These are phyloP conservation scores for Phylloscopus collybita DNA, from an alignment of 2,797 vertebrate genomes.

Conservation along the genomic window DNA sequence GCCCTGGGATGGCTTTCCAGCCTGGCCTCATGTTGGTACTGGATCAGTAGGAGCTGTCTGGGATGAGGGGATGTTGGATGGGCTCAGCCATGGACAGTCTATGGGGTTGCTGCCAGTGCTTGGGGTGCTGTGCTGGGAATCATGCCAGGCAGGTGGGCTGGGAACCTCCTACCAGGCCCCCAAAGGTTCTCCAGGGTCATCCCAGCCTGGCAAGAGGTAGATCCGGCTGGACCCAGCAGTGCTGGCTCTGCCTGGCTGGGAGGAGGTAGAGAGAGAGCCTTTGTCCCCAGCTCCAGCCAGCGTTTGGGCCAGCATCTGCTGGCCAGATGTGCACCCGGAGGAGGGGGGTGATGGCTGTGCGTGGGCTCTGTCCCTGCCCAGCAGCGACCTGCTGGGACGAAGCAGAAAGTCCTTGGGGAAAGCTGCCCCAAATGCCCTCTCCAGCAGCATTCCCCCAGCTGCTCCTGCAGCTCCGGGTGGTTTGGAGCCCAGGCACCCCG, in stretches of 20 bases:
- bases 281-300: slow-evolving; percentile 21
- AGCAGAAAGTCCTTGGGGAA: not conserved
- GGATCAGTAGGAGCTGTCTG: not conserved
- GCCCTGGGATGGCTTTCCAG: not conserved
- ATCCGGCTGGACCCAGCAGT: accelerated
- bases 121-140: not conserved
- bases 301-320: slow-evolving; percentile 8
- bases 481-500: not conserved
- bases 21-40: accelerated
- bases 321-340: slow-evolving; percentile 13
- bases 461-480: accelerated
- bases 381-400: not conserved
- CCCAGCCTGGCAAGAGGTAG: not conserved
- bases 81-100: accelerated
- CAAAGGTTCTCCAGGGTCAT: not conserved
- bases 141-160: accelerated
- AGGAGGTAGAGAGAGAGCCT: not conserved
- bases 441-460: accelerated
- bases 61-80: not conserved
- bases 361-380: not conserved
- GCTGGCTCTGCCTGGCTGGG: not conserved
- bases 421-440: not conserved
- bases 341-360: accelerated
- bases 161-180: not conserved
- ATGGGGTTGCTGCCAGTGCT: accelerated